Conservation (phyloP, 2,113 vertebrate species). For the Diphyllodes magnificus region DNA sequence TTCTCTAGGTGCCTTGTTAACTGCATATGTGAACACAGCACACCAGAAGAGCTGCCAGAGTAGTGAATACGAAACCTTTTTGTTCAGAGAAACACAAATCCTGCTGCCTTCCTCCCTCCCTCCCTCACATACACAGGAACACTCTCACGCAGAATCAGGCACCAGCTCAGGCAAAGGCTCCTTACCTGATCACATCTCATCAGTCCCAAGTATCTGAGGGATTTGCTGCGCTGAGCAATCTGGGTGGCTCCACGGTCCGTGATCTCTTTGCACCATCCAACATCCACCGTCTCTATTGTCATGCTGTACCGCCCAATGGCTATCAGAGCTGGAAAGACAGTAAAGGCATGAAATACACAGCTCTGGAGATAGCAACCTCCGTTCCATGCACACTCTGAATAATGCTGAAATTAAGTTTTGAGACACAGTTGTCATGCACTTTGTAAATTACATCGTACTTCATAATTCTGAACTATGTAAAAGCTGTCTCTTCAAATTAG, state of each 20-base stretch:
- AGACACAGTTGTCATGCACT: neutral
- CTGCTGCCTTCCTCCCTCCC: neutral
- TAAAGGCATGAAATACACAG: neutral
- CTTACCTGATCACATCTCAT: conserved; percentile 99
- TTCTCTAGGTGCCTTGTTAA: neutral
- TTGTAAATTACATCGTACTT: neutral
- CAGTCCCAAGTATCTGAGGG: conserved; percentile 92
- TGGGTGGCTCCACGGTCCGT: conserved; percentile 95
- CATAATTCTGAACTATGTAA: neutral
- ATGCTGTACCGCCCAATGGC: conserved; percentile 94
- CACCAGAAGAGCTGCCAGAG: neutral
- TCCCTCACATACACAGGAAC: neutral
- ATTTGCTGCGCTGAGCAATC: conserved; percentile 96
- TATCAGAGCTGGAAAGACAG: conserved; percentile 84
- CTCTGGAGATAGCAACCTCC: neutral
- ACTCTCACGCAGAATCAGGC: neutral
- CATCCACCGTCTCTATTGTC: conserved; percentile 97
- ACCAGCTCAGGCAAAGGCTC: neutral
- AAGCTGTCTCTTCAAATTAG: neutral
- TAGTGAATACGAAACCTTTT: neutral
- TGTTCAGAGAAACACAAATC: neutral
- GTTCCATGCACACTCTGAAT: neutral
- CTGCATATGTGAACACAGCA: neutral
- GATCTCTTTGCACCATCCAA: conserved; percentile 98
- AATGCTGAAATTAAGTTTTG: neutral